A percentile compares a stretch with the other conserved stretches of the same genome.
These are phyloP conservation scores for Neogobius melanostomus DNA, from an alignment of 2,113 vertebrate genomes.

Conservation along the genomic window DNA sequence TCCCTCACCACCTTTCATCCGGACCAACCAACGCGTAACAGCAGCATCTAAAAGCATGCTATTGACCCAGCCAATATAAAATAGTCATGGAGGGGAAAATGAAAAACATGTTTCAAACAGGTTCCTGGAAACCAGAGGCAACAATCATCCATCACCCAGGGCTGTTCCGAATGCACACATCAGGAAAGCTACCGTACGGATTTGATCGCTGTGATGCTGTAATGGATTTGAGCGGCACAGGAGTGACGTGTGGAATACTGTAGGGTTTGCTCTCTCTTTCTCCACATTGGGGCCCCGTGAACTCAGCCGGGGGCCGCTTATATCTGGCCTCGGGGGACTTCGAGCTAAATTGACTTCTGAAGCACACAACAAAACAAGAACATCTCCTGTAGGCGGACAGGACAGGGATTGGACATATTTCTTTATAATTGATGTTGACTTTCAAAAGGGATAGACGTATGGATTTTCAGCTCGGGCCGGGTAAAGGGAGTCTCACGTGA, in stretches of 20 bases:
- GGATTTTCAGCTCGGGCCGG: conserved; percentile 14
- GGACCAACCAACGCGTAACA: conserved; percentile 31
- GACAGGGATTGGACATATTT: conserved; percentile 24
- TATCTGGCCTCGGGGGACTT: conserved; percentile 36
- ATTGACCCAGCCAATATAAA: conserved; percentile 49
- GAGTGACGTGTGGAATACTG: conserved; percentile 64
- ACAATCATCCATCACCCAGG: conserved; percentile 68
- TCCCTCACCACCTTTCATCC: conserved; percentile 9
- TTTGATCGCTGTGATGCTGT: conserved; percentile 72
- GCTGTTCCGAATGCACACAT: conserved; percentile 69
- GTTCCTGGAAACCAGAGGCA: conserved; percentile 63
- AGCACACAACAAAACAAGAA: conserved; percentile 49
- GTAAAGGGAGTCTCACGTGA: neutral
- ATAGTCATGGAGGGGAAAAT: conserved; percentile 8
- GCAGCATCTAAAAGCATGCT: conserved; percentile 34
- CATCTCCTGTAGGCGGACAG: conserved; percentile 31
- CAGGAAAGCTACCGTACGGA: conserved; percentile 66
- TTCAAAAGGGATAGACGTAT: neutral
- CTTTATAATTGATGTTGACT: conserved; percentile 23
- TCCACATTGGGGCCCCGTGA: conserved; percentile 32
- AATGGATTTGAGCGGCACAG: conserved; percentile 60
- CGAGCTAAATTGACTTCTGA: conserved; percentile 58
- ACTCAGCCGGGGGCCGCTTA: conserved; percentile 48
- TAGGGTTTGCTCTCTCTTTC: conserved; percentile 53
- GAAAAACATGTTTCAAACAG: conserved; percentile 61